Base-by-base conservation (phyloP, 2,888 invertebrate genomes). In the Cryptus viduatorius region DNA sequence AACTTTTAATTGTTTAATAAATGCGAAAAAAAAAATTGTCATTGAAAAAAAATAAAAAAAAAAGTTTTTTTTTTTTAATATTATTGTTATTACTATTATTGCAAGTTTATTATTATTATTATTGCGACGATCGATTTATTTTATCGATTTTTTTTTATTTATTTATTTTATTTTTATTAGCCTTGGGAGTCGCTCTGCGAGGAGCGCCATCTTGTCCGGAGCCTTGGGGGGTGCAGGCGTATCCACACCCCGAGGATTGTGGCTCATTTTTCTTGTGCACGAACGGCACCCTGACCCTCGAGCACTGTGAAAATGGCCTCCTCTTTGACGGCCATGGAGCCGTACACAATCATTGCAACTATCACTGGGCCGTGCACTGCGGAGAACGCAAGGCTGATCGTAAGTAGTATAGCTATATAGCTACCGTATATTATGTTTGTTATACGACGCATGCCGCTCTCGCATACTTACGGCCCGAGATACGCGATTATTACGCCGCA, bases 271-370 rank as follows among this genome's bases (percentile, higher is more conserved):
- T 98, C 95, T 95, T 98, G 53, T 98, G 98, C 94, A 97, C 97
- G 86, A 98, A 98, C 93, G 98, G 98, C 64, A 97, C 98, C 1
- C 94, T 98, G 91, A 98, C 98, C 1, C 96, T 98, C 88, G 98
- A 98, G 93, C 97, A 96, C 42, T 98, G 98, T 91, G 98, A 98
- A 93, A 98, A 98, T 91, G 98, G 98, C 4, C 95, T 98, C 44
- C 95, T 98, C 59, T 98, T 97, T 92, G 98, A 98, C 93, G 98
- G 98, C 81, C 97, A 98, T 91, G 98, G 98, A 1, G 96, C 96
- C 24, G 97, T 97, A 0, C 97, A 98, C 94, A 96, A 98, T 93
- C 98, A 98, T 94, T 98, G 98, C 95, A 98, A 98, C 95, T 98
- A 98, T 94, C 95, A 98, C 94, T 98, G 98, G 98, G 98, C 97